Evolutionary conservation across 1,140 invertebrate genomes (phyloP).

Genomic region (Eurytemora carolleeae): DNA sequence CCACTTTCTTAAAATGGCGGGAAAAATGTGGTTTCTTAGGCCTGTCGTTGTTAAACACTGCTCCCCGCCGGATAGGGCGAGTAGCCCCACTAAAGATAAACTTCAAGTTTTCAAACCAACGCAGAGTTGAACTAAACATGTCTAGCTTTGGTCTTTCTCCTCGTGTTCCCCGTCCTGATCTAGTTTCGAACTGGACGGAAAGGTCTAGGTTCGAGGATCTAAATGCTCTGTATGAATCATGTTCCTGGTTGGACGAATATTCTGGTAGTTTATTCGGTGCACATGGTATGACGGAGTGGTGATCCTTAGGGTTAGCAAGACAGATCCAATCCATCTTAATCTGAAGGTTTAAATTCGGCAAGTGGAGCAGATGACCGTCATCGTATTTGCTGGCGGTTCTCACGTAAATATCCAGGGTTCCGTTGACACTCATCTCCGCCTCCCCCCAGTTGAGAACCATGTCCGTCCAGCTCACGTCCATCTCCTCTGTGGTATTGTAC

Average conservation of each 20-base stretch:
- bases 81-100: constrained; percentile 64
- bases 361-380: constrained; percentile 71
- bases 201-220: constrained; percentile 81
- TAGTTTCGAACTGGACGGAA: constrained; percentile 70
- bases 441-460: constrained; percentile 88
- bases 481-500: constrained; percentile 95
- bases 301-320: constrained; percentile 77
- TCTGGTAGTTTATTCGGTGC: constrained; percentile 90
- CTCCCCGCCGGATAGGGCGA: constrained; percentile 69
- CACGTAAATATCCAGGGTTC: constrained; percentile 54
- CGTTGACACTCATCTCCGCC: constrained; percentile 35
- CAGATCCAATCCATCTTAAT: constrained; percentile 78
- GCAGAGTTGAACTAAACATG: constrained; percentile 13
- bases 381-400: constrained; percentile 96
- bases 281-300: constrained; percentile 86
- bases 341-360: constrained; percentile 65
- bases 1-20: constrained; percentile 71
- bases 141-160: constrained; percentile 1
- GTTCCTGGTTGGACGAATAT: constrained; percentile 76
- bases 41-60: constrained; percentile 59
- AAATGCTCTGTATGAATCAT: constrained; percentile 54
- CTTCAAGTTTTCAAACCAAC: constrained; percentile 88
- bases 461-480: constrained; percentile 86
- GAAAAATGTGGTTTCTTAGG: constrained; percentile 73
- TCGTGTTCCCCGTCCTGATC: constrained; percentile 26